Evolutionary conservation across 2,113 vertebrate species (phyloP), one percentile per base, ranked within the genome.

Genomic region (Petroica traversi): DNA sequence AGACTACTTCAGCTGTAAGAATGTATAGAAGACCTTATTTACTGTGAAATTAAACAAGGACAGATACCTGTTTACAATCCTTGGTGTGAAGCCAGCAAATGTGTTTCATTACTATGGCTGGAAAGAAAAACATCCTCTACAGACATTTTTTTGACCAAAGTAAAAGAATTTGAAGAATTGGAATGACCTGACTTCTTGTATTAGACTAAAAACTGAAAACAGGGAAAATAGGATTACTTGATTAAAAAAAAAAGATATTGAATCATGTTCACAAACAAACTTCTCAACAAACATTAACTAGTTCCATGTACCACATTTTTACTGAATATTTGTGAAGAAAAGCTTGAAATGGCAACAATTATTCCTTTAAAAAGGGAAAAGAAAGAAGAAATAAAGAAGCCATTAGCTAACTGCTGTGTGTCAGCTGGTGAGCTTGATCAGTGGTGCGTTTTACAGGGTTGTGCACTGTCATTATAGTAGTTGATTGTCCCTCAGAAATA

Each of bases 21-120:
- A 89, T 73, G 40, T 75, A 74, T 45, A 80, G 63, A 92, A 81
- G 66, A 67, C 64, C 29, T 89, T 91, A 94, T 89, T 94, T 95
- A 74, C 77, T 74, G 38, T 89, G 85, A 95, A 93, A 96, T 95
- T 95, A 95, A 93, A 90, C 46, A 77, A 78, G 71, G 82, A 84
- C 33, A 95, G 81, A 71, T 89, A 88, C 41, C 68, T 92, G 64
- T 93, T 94, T 93, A 93, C 59, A 91, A 31, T 91, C 79, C 20
- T 33, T 89, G 71, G 76, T 18, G 0, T 72, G 67, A 88, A 91
- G 74, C 66, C 88, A 96, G 48, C 34, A 82, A 64, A 71, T 0
- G 23, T 82, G 64, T 95, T 97, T 95, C 64, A 95, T 92, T 85
- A 76, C 31, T 74, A 29, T 77, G 49, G 24, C 62, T 92, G 68